phyloP scores from a whole-genome alignment of 2,888 invertebrate species.

The Brachyptera putata region DNA sequence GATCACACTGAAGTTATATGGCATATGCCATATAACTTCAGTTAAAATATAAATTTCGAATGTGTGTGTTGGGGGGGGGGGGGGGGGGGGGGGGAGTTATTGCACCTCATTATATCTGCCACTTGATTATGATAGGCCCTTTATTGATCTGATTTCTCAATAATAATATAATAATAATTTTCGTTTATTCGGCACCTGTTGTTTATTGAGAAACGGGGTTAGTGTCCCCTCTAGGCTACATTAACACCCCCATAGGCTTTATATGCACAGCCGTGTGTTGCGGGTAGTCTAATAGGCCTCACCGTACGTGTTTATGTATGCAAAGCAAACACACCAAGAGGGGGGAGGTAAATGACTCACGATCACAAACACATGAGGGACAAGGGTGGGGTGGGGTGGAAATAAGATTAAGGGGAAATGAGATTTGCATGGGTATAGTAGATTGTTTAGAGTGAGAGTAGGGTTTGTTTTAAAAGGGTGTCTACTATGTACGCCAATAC shows the following conservation, averaged over 20 bases:
- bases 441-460: neutral
- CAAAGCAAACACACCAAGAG: slow-evolving; percentile 25
- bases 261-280: neutral
- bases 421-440: slow-evolving; percentile 14
- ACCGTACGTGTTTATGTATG: slow-evolving; percentile 29
- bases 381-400: slow-evolving; percentile 23
- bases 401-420: slow-evolving; percentile 32
- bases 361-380: slow-evolving; percentile 25
- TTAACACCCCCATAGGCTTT: neutral
- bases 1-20: no score
- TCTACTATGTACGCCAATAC: no score
- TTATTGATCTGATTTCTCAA: no score
- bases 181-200: no score
- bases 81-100: no score
- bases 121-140: no score
- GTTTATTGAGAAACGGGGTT: no score
- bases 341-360: slow-evolving; percentile 31
- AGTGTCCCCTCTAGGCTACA: neutral
- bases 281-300: slow-evolving; percentile 31
- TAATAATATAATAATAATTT: no score
- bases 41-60: no score
- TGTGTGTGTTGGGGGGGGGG: no score
- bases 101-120: no score
- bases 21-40: no score
- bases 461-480: neutral